phyloP scores from a whole-genome alignment of 2,113 vertebrate genomes.

The Channa maculata region DNA sequence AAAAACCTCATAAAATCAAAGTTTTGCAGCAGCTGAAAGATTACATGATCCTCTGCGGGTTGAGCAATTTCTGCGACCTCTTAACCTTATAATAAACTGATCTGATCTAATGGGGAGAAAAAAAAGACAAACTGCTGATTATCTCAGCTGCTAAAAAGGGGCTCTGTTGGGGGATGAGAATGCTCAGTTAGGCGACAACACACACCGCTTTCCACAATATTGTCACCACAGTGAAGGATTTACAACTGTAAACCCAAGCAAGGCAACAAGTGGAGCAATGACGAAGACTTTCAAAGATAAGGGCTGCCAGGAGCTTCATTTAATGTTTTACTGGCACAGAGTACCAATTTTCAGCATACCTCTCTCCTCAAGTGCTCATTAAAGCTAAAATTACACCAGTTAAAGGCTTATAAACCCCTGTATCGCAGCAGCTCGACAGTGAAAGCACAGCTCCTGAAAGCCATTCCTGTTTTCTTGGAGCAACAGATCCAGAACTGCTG shows the following conservation, averaged over 20 bases:
- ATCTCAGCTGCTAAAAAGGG: constrained; percentile 22
- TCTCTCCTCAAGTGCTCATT: constrained; percentile 73
- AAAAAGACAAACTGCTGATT: constrained; percentile 14
- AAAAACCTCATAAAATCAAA: constrained; percentile 44
- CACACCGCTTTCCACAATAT: constrained; percentile 18
- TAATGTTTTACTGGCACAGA: constrained; percentile 76
- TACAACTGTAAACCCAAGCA: constrained; percentile 27
- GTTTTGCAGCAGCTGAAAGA: constrained; percentile 44
- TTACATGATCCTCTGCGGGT: constrained; percentile 25
- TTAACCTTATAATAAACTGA: constrained; percentile 15
- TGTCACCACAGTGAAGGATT: constrained; percentile 33
- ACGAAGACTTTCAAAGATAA: constrained; percentile 60
- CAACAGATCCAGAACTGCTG: not conserved
- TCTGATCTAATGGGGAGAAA: constrained; percentile 9
- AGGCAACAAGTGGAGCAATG: constrained; percentile 40
- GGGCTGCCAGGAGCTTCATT: constrained; percentile 55
- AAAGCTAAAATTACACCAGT: constrained; percentile 78
- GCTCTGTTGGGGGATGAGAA: constrained; percentile 14
- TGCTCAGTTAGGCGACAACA: constrained; percentile 15
- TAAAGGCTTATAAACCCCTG: constrained; percentile 77
- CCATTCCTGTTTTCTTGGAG: constrained; percentile 53
- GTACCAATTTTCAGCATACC: constrained; percentile 78
- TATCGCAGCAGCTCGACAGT: constrained; percentile 52
- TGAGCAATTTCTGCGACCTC: constrained; percentile 19
- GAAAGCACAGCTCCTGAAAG: constrained; percentile 56